Percentiles rank a stretch among this genome's conserved stretches.
Conservation (phyloP, 1,140 invertebrate species). For the Eriosoma lanigerum region DNA sequence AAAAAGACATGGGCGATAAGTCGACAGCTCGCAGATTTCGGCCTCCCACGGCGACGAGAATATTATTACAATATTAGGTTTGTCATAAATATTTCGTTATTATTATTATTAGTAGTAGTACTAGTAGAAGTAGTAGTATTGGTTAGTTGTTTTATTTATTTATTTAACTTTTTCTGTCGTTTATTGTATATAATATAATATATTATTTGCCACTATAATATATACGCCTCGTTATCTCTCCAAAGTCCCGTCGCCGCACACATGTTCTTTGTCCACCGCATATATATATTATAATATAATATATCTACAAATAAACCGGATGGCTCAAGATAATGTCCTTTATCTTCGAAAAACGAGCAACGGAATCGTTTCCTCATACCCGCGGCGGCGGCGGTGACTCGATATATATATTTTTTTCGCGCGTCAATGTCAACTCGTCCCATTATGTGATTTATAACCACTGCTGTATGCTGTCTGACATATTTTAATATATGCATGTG, state of each 20-base stretch:
- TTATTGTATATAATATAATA: background rate
- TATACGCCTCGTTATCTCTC: background rate
- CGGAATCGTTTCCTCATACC: background rate
- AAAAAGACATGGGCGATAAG: constrained; percentile 24
- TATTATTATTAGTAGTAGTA: background rate
- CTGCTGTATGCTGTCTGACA: background rate
- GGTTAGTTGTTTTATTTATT: no score
- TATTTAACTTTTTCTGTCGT: background rate
- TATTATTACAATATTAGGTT: background rate
- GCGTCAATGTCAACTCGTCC: background rate
- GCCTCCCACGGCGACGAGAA: background rate
- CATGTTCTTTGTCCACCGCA: constrained; percentile 6
- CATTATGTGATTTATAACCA: background rate
- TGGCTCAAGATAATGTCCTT: constrained; percentile 49
- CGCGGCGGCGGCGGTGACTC: background rate
- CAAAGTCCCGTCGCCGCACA: constrained; percentile 20
- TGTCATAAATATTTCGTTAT: background rate
- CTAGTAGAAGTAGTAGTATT: no score
- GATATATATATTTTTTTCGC: background rate
- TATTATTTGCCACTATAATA: background rate
- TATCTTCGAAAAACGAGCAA: background rate
- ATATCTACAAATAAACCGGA: constrained; percentile 18
- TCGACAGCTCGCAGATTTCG: background rate
- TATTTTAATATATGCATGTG: background rate
- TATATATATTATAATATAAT: background rate